Evolutionary conservation across 1,140 invertebrate species (phyloP).

Genomic region (Lepidostoma basale): DNA sequence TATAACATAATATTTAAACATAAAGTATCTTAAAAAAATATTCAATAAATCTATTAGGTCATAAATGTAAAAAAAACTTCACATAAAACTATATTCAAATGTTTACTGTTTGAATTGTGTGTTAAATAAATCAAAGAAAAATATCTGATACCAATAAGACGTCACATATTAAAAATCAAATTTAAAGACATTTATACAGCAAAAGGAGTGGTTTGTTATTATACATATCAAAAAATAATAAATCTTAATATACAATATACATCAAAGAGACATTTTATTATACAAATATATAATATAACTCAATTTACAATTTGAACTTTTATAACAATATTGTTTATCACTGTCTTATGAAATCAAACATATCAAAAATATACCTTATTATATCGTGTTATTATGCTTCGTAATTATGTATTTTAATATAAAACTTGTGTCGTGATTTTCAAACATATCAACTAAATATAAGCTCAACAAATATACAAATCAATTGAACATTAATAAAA

Average conservation of each 20-base stretch:
- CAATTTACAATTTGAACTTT: not conserved
- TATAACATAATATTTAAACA: too few species aligned
- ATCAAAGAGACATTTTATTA: not conserved
- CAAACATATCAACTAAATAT: not conserved
- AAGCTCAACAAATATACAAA: not conserved
- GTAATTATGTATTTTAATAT: too few species aligned
- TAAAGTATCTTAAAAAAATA: too few species aligned
- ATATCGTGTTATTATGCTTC: too few species aligned
- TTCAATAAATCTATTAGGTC: too few species aligned
- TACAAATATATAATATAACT: conserved; percentile 1
- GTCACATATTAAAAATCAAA: not conserved
- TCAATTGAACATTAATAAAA: not conserved
- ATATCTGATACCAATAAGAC: too few species aligned
- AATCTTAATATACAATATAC: not conserved
- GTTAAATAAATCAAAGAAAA: too few species aligned
- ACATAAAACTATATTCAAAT: too few species aligned
- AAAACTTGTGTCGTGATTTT: not conserved
- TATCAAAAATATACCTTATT: conserved; percentile 22
- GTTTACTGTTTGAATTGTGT: too few species aligned
- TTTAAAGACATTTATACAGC: conserved; percentile 6
- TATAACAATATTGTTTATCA: conserved; percentile 4
- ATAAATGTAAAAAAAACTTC: too few species aligned
- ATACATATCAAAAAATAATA: conserved; percentile 15
- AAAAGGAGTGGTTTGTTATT: conserved; percentile 33
- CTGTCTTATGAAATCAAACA: conserved; percentile 10